These are phyloP conservation scores for Barnardius zonarius DNA, from an alignment of 2,113 vertebrate genomes.

Conservation along the genomic window DNA sequence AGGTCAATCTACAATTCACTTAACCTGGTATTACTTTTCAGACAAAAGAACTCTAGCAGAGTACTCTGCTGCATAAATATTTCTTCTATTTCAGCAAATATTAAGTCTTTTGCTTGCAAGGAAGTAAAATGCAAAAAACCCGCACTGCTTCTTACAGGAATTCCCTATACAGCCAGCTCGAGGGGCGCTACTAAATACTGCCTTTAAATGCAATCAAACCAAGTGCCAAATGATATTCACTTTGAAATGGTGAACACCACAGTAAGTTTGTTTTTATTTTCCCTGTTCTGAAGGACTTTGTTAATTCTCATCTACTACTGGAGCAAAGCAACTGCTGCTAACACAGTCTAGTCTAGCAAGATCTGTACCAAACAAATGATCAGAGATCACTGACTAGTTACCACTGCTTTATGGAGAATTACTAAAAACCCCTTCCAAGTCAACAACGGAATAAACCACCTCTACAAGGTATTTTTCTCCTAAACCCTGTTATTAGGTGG, in stretches of 20 bases:
- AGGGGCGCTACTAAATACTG: not conserved
- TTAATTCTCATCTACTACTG: not conserved
- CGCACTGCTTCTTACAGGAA: not conserved
- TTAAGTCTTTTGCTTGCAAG: not conserved
- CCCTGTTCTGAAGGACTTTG: not conserved
- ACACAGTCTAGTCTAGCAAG: not conserved
- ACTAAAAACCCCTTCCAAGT: not conserved
- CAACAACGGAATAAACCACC: conserved; percentile 34
- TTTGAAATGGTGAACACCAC: not conserved
- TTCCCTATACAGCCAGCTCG: not conserved
- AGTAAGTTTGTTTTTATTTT: not conserved
- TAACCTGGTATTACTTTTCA: conserved; percentile 19
- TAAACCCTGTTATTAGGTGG: conserved; percentile 61
- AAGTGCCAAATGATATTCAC: not conserved
- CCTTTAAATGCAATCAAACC: not conserved
- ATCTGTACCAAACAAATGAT: not conserved
- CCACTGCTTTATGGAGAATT: not conserved
- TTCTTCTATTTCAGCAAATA: not conserved
- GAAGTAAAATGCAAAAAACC: not conserved
- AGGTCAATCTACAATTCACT: not conserved
- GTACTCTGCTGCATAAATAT: not conserved
- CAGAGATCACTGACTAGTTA: not conserved
- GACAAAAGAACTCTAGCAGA: not conserved
- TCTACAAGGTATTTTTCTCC: conserved; percentile 35
- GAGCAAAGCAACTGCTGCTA: not conserved